Conservation (phyloP, 2,888 invertebrate species). For the Hoplodrina blanda region DNA sequence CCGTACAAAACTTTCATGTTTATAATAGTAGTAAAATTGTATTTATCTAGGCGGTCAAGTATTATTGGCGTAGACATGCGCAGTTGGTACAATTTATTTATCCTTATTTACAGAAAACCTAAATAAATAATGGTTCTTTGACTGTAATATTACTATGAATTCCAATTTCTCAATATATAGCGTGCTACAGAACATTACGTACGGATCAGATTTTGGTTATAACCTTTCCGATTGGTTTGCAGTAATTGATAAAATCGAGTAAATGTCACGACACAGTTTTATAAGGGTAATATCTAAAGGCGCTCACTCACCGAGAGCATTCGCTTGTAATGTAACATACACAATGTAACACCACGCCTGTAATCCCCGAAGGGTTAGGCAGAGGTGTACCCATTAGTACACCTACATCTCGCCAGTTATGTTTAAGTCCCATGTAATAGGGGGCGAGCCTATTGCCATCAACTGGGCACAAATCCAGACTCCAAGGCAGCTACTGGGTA, state of each 20-base stretch:
- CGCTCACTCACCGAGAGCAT: too few relatives aligned
- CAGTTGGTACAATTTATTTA: not conserved
- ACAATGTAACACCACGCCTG: too few relatives aligned
- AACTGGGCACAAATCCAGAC: too few relatives aligned
- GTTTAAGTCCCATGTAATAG: too few relatives aligned
- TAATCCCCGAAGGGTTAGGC: too few relatives aligned
- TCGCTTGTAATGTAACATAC: too few relatives aligned
- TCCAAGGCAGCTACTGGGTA: too few relatives aligned
- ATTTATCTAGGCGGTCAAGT: not conserved
- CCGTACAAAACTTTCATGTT: too few relatives aligned
- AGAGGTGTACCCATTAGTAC: too few relatives aligned
- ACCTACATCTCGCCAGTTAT: too few relatives aligned
- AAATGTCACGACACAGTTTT: constrained; percentile 24
- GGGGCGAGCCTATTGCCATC: too few relatives aligned
- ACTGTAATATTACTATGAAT: not conserved
- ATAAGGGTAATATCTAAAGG: not conserved
- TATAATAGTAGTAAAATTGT: not conserved
- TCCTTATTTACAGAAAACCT: constrained; percentile 7
- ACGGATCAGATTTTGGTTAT: constrained; percentile 13
- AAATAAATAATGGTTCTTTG: constrained; percentile 21
- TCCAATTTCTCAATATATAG: constrained; percentile 13
- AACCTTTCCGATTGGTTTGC: constrained; percentile 14
- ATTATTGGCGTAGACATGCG: not conserved
- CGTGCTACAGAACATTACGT: constrained; percentile 15
- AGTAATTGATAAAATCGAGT: constrained; percentile 28